Conservation (phyloP, 2,113 vertebrate species). For the Lasiurus cinereus region DNA sequence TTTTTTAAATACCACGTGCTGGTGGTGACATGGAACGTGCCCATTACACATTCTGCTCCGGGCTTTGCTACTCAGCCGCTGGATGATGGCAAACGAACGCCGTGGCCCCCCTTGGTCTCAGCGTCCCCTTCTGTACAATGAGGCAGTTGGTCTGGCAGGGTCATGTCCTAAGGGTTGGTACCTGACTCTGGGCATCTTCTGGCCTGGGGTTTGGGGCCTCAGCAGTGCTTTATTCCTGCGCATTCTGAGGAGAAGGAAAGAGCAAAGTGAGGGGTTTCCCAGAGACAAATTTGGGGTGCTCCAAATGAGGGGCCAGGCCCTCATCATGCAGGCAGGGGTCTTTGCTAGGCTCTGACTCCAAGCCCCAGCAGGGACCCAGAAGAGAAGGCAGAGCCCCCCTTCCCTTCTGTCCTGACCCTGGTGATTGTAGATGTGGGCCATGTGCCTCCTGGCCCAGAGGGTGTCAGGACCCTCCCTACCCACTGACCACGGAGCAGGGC, state of each 20-base stretch:
- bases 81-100: not conserved
- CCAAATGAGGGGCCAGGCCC: not conserved
- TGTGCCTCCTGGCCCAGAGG: not conserved
- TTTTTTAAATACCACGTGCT: not conserved
- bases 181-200: not conserved
- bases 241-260: not conserved
- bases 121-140: constrained; percentile 2
- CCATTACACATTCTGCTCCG: not conserved
- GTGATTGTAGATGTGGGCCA: not conserved
- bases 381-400: constrained; percentile 8
- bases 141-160: not conserved
- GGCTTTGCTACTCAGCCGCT: not conserved
- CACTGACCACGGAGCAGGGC: not conserved
- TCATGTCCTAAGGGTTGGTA: not conserved
- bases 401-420: not conserved
- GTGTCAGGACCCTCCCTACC: constrained; percentile 3
- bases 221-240: constrained; percentile 26
- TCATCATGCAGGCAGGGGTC: not conserved
- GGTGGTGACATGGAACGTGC: not conserved
- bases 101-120: not conserved
- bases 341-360: not conserved
- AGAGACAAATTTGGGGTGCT: not conserved
- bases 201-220: not conserved
- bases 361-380: not conserved
- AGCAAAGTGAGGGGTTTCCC: not conserved